phyloP scores from a whole-genome alignment of 2,113 vertebrate species.

The Porphyrio hochstetteri region DNA sequence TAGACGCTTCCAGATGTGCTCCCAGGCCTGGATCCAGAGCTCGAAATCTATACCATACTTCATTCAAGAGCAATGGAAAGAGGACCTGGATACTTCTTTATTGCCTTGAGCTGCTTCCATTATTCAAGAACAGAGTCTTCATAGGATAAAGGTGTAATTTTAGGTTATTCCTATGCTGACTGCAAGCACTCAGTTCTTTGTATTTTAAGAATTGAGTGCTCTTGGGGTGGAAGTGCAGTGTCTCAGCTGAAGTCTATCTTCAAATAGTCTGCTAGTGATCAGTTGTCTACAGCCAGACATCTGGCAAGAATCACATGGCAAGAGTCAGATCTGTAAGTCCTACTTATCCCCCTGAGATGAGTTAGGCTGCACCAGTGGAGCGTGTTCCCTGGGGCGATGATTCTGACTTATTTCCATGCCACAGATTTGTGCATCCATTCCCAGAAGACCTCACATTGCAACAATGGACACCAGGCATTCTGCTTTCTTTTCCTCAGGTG shows the following conservation, averaged over 20 bases:
- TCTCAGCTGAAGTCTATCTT: background rate
- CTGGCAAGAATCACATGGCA: background rate
- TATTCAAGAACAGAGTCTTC: background rate
- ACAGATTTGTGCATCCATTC: background rate
- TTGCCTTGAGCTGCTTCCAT: background rate
- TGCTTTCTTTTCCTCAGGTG: background rate
- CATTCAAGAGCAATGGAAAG: background rate
- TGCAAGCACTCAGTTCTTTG: background rate
- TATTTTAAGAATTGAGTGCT: slow-evolving; percentile 20
- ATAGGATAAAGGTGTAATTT: background rate
- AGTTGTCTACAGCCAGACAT: background rate
- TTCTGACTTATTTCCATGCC: background rate
- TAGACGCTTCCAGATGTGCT: slow-evolving; percentile 20
- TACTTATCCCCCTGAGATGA: background rate
- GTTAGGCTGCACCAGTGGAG: background rate
- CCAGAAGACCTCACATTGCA: background rate
- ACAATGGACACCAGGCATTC: background rate
- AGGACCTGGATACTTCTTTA: background rate
- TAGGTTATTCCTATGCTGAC: background rate
- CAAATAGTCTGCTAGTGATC: slow-evolving; percentile 7
- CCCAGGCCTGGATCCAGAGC: slow-evolving; percentile 15
- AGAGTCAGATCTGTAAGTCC: background rate
- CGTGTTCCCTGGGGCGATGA: background rate
- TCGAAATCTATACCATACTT: background rate
- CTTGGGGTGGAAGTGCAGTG: background rate